Evolutionary conservation across 2,113 vertebrate genomes (phyloP).

Genomic region (Astatoreochromis straeleni): DNA sequence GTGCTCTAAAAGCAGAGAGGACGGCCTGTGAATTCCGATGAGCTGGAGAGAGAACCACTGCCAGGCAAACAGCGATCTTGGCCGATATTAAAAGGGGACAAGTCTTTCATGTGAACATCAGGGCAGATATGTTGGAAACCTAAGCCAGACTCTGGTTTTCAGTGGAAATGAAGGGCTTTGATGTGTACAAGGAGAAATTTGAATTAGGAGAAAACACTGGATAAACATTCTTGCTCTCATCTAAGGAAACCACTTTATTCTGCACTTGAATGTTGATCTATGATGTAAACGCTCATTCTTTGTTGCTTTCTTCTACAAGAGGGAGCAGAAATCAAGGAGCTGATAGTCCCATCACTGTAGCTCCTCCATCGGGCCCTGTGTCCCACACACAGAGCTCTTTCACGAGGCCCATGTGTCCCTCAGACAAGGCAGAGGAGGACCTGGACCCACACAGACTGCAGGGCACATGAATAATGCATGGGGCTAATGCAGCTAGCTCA

Average conservation of each 20-base stretch:
- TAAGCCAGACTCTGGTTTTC: constrained; percentile 1
- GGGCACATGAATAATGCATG: constrained; percentile 73
- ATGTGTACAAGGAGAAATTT: not conserved
- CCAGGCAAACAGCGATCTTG: constrained; percentile 33
- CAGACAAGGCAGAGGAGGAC: constrained; percentile 43
- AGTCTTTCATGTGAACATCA: constrained; percentile 34
- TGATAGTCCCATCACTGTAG: constrained; percentile 25
- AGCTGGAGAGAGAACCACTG: not conserved
- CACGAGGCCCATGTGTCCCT: constrained; percentile 24
- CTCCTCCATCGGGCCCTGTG: constrained; percentile 35
- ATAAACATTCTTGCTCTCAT: constrained; percentile 22
- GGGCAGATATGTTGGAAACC: constrained; percentile 33
- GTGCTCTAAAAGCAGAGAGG: constrained; percentile 39
- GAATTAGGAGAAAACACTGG: constrained; percentile 5
- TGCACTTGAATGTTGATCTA: constrained; percentile 17
- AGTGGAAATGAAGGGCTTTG: constrained; percentile 23
- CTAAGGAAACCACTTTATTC: constrained; percentile 14
- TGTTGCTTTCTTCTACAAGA: not conserved
- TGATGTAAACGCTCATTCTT: constrained; percentile 2
- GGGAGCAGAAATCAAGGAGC: constrained; percentile 10
- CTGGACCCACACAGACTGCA: constrained; percentile 57
- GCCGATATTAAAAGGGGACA: constrained; percentile 33
- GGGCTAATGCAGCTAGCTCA: constrained; percentile 65
- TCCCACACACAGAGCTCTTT: constrained; percentile 38
- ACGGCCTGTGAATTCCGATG: constrained; percentile 32